Conservation (phyloP, 2,797 vertebrate species). For the Ataeniobius toweri region DNA sequence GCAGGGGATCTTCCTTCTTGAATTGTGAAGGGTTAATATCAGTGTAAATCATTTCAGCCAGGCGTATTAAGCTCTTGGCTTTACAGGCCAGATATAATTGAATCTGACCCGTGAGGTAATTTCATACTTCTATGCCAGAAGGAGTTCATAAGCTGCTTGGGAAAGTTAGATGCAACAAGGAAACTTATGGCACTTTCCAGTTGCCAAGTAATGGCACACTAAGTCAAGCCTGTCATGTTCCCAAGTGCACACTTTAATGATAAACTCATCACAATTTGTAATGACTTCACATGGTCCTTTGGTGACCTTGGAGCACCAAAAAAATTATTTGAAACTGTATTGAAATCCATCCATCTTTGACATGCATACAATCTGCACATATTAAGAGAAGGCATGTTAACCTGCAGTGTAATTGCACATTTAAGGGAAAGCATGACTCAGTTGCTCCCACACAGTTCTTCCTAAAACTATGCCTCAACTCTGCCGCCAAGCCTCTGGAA, state of each 20-base stretch:
- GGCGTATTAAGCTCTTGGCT: not conserved
- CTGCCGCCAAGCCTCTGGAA: too few relatives aligned
- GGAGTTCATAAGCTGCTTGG: not conserved
- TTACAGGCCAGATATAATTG: slow-evolving; percentile 2
- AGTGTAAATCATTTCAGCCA: not conserved
- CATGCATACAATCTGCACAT: not conserved
- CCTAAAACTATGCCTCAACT: too few relatives aligned
- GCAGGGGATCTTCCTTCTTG: not conserved
- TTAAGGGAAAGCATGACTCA: not conserved
- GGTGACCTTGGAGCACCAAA: too few relatives aligned
- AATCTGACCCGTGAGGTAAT: not conserved
- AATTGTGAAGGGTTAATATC: not conserved
- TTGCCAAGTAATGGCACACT: not conserved
- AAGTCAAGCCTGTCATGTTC: not conserved
- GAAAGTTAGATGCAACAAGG: not conserved
- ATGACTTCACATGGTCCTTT: not conserved
- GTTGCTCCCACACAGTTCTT: too few relatives aligned
- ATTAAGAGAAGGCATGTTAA: too few relatives aligned
- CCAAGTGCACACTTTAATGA: not conserved
- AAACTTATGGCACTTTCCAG: not conserved
- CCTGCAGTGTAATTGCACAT: not conserved
- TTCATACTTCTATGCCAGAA: not conserved
- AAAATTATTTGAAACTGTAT: not conserved
- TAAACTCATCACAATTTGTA: not conserved
- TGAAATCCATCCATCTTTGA: not conserved